A percentile compares a stretch with the other conserved stretches of the same genome.
These are phyloP conservation scores for Osmoderma eremita DNA, from an alignment of 2,888 invertebrate genomes.

Conservation along the genomic window DNA sequence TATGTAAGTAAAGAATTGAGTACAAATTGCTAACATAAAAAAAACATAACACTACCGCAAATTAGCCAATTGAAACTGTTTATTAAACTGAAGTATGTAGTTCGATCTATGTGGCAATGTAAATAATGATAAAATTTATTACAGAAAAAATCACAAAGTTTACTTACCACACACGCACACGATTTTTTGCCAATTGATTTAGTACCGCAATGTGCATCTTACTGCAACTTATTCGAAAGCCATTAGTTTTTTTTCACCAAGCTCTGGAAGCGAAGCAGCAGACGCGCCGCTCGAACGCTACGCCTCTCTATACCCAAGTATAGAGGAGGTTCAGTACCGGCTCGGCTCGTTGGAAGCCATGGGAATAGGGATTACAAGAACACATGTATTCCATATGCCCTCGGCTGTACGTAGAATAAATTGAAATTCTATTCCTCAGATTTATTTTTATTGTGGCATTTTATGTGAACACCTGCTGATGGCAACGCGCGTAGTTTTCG, in stretches of 20 bases:
- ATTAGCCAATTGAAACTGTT: constrained; percentile 15
- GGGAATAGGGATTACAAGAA: constrained; percentile 29
- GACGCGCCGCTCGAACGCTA: constrained; percentile 12
- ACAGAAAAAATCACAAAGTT: constrained; percentile 24
- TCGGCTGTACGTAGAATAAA: constrained; percentile 25
- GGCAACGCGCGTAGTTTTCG: constrained; percentile 16
- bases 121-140: constrained; percentile 27
- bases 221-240: constrained; percentile 27
- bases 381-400: constrained; percentile 36
- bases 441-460: constrained; percentile 33
- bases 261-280: constrained; percentile 6
- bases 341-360: constrained; percentile 4
- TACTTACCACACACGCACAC: constrained; percentile 24
- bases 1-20: too few species aligned
- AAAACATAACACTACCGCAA: background rate
- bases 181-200: constrained; percentile 25
- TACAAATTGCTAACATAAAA: too few species aligned
- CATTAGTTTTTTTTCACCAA: constrained; percentile 27
- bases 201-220: constrained; percentile 14
- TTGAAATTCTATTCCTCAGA: constrained; percentile 37
- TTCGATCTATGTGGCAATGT: constrained; percentile 4
- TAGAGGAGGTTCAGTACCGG: constrained; percentile 21
- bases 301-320: constrained; percentile 17
- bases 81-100: constrained; percentile 9
- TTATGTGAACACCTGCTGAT: constrained; percentile 34